Conservation (phyloP, 2,888 invertebrate species). For the Ophion costatus region DNA sequence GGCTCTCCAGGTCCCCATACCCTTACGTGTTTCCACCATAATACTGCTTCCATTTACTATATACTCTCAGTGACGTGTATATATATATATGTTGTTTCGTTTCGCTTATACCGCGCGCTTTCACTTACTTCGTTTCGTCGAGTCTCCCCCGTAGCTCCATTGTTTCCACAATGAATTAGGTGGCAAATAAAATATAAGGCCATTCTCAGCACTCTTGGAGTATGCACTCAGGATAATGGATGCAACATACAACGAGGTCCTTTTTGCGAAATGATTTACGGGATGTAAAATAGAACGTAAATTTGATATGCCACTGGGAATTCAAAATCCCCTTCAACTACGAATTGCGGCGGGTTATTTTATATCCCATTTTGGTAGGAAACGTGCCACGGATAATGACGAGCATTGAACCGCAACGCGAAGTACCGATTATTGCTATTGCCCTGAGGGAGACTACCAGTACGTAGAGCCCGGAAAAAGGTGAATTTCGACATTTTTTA, state of each 20-base stretch:
- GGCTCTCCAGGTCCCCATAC: constrained; percentile 31
- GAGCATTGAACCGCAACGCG: neutral
- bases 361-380: neutral
- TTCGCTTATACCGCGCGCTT: constrained; percentile 33
- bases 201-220: constrained; percentile 34
- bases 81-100: constrained; percentile 24
- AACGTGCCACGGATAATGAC: neutral
- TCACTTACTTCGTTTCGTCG: constrained; percentile 27
- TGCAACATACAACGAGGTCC: neutral
- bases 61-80: constrained; percentile 20
- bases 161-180: constrained; percentile 45
- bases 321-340: neutral
- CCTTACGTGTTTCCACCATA: constrained; percentile 42
- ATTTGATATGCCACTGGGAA: constrained; percentile 25
- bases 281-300: constrained; percentile 19
- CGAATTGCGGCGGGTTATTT: neutral
- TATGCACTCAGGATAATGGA: constrained; percentile 52
- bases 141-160: constrained; percentile 26
- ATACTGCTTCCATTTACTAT: constrained; percentile 44
- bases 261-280: constrained; percentile 41
- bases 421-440: neutral
- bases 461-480: neutral
- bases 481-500: neutral
- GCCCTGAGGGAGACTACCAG: neutral
- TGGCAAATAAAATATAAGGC: constrained; percentile 45